Percentiles rank a stretch among this genome's conserved stretches.
Conservation (phyloP, 2,113 vertebrate genomes). For the Bufo bufo region DNA sequence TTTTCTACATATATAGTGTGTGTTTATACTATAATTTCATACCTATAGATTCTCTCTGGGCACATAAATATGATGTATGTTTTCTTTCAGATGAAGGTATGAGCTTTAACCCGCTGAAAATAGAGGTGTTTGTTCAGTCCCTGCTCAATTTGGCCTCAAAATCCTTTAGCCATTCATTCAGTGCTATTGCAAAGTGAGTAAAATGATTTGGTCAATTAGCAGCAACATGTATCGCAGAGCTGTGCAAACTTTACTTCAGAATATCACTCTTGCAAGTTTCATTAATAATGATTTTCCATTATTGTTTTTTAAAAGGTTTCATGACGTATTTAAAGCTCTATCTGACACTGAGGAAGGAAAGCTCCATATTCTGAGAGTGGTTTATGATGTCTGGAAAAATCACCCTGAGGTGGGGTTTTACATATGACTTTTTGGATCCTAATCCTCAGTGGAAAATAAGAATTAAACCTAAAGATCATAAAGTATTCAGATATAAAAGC, state of each 20-base stretch:
- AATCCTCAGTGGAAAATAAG: not conserved
- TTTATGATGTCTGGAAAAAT: constrained; percentile 93
- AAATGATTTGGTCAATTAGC: not conserved
- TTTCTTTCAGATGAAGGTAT: constrained; percentile 88
- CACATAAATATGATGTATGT: not conserved
- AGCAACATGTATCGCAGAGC: too few relatives aligned
- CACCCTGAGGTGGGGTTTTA: constrained; percentile 86
- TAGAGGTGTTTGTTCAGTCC: constrained; percentile 96
- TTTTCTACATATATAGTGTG: not conserved
- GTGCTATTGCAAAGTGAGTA: constrained; percentile 96
- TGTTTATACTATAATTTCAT: not conserved
- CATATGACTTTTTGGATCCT: not conserved
- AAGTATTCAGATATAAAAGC: not conserved
- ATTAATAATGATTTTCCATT: too few relatives aligned
- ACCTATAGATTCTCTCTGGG: not conserved
- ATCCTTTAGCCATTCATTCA: constrained; percentile 98
- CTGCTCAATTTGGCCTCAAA: constrained; percentile 93
- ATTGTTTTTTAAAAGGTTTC: constrained; percentile 79
- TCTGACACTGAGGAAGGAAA: constrained; percentile 96
- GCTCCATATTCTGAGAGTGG: constrained; percentile 89
- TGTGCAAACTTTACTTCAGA: too few relatives aligned
- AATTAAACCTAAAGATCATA: too few relatives aligned
- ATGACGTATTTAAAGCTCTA: constrained; percentile 91
- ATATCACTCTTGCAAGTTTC: too few relatives aligned
- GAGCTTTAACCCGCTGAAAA: constrained; percentile 95